A percentile compares a stretch with the other conserved stretches of the same genome.
Conservation (phyloP, 2,797 vertebrate genomes). For the Thunnus albacares region DNA sequence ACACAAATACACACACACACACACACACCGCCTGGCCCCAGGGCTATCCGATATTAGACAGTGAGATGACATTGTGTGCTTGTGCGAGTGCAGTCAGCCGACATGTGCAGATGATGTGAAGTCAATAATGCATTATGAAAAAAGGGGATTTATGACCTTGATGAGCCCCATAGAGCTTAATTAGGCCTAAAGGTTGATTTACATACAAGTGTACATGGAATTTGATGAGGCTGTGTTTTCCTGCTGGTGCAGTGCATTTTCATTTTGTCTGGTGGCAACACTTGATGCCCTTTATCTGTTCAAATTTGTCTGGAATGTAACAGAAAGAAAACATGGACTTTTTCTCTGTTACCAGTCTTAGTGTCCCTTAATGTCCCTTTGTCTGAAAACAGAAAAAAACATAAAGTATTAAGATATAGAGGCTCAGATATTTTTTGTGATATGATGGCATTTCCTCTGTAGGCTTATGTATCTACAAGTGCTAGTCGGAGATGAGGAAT, state of each 20-base stretch:
- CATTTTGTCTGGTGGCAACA: constrained; percentile 54
- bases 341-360: constrained; percentile 16
- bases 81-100: constrained; percentile 82
- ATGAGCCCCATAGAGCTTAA: constrained; percentile 85
- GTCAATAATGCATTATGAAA: constrained; percentile 87
- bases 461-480: constrained; percentile 50
- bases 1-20: constrained; percentile 31
- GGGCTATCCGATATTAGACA: constrained; percentile 85
- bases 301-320: constrained; percentile 34
- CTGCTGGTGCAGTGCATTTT: constrained; percentile 55
- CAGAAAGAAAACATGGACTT: constrained; percentile 27
- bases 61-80: constrained; percentile 85
- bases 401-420: constrained; percentile 17
- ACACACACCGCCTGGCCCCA: constrained; percentile 68
- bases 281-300: constrained; percentile 47
- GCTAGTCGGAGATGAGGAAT: constrained; percentile 30
- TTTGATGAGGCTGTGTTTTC: constrained; percentile 74
- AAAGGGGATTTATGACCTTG: constrained; percentile 86
- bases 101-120: constrained; percentile 85
- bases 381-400: constrained; percentile 49
- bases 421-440: constrained; percentile 47
- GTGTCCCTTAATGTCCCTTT: constrained; percentile 31
- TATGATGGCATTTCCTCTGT: constrained; percentile 54
- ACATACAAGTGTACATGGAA: constrained; percentile 80
- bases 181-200: constrained; percentile 89